Percentiles rank a stretch among this genome's conserved stretches.
These are phyloP conservation scores for Phyto melanocephala DNA, from an alignment of 2,888 invertebrate genomes.

Conservation along the genomic window DNA sequence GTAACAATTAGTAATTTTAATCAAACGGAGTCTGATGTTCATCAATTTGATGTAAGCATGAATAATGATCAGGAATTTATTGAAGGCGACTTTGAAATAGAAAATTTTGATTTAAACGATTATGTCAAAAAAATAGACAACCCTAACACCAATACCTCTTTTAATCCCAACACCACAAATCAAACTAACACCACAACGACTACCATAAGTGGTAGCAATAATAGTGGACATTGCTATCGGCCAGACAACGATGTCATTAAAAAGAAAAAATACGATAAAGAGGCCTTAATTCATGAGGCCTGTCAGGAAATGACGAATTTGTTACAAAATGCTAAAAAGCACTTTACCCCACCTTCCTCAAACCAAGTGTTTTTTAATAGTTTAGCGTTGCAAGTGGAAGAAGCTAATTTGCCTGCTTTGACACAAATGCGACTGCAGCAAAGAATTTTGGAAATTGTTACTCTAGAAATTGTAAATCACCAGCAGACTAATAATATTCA, in stretches of 20 bases:
- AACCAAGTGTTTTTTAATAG: conserved; percentile 58
- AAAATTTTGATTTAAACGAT: conserved; percentile 60
- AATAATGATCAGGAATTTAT: conserved; percentile 43
- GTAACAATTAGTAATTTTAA: neutral
- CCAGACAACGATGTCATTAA: conserved; percentile 20
- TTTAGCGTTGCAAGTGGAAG: conserved; percentile 53
- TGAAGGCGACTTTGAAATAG: conserved; percentile 57
- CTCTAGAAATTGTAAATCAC: conserved; percentile 54
- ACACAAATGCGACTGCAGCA: conserved; percentile 57
- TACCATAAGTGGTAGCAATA: neutral
- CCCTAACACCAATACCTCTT: neutral
- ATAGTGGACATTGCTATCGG: neutral
- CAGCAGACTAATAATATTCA: conserved; percentile 39
- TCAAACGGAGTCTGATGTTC: conserved; percentile 1
- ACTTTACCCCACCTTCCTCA: conserved; percentile 57
- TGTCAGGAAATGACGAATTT: conserved; percentile 54
- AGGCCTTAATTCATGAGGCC: conserved; percentile 51
- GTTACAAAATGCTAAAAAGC: conserved; percentile 58
- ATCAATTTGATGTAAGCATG: conserved; percentile 23
- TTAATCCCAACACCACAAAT: neutral
- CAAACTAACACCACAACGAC: neutral
- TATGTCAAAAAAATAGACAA: conserved; percentile 58
- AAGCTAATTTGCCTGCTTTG: conserved; percentile 52
- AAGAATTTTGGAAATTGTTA: conserved; percentile 55
- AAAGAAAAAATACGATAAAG: conserved; percentile 58